phyloP scores from a whole-genome alignment of 1,140 invertebrate species.

The Phortica variegata region DNA sequence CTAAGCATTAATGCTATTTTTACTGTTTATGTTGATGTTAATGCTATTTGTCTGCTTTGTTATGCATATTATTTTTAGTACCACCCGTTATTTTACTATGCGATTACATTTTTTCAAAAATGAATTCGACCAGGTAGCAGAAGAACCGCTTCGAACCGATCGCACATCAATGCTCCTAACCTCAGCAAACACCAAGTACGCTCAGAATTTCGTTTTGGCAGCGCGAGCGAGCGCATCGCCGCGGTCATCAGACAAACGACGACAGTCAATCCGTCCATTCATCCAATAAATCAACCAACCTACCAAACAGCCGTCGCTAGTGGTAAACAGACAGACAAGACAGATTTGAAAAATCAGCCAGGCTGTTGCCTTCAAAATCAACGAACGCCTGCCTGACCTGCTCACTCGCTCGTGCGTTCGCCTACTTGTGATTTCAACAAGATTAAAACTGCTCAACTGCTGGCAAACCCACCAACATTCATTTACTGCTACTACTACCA shows the following conservation, averaged over 20 bases:
- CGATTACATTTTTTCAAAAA: no score
- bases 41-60: neutral
- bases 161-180: neutral
- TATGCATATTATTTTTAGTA: neutral
- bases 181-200: neutral
- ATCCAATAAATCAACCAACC: neutral
- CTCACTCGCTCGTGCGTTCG: no score
- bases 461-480: constrained; percentile 9
- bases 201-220: neutral
- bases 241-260: neutral
- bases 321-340: no score
- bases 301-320: no score
- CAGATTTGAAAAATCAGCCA: no score
- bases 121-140: no score
- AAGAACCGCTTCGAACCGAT: no score
- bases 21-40: neutral
- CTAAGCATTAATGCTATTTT: no score
- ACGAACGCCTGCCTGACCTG: no score
- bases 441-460: constrained; percentile 7
- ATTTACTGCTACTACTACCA: constrained; percentile 1
- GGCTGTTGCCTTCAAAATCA: no score
- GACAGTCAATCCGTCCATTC: neutral
- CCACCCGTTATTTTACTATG: neutral
- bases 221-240: neutral
- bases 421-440: no score